Base-by-base conservation (phyloP, 2,797 vertebrate genomes). In the Margarornis squamiger region DNA sequence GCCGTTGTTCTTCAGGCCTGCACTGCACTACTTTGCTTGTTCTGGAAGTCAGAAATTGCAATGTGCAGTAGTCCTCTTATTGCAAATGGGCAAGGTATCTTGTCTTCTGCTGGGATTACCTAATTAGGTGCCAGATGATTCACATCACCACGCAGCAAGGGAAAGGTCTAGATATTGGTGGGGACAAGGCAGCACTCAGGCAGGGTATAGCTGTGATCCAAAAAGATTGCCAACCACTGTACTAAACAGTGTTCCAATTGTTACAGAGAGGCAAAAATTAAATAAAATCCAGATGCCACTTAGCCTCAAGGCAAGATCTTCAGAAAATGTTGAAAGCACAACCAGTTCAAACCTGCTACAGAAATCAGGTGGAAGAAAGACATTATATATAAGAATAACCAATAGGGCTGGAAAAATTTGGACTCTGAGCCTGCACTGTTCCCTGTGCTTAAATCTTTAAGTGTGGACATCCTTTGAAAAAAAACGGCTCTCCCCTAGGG, bases 1-100 rank as follows among this genome's bases (percentile, higher is more conserved):
- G 46, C 26, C 73, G 39, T 14, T 4, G 1, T 55, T 41, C 34
- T 49, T 71, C 38, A 52, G 65, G 32, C 14, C 45, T 67, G 19
- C 41, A 22, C 34, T 59, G 21, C 12, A 10, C 7, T 51, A 24
- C 22, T 76, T 21, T 14, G 3, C 12, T 58, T 61, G 23, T 38
- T 86, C 76, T 70, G 43, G 26, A 88, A 93, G 51, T 80, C 30
- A 77, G 39, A 70, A 79, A 51, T 15, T 22, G 36, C 75, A 66
- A 57, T 0, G 0, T 52, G 24, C 6, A 8, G 16, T 24, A 77
- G 43, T 46, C 14, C n/a, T 51, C 22, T 58, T 49, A 24, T 10
- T 11, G 0, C 10, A 83, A 74, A 76, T 10, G 32, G 23, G 11
- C 19, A 34, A 48, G 16, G 5, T 32, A 78, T 7, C 4, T 76